Conservation (phyloP, 2,113 vertebrate species). For the Choloepus hoffmanni region DNA sequence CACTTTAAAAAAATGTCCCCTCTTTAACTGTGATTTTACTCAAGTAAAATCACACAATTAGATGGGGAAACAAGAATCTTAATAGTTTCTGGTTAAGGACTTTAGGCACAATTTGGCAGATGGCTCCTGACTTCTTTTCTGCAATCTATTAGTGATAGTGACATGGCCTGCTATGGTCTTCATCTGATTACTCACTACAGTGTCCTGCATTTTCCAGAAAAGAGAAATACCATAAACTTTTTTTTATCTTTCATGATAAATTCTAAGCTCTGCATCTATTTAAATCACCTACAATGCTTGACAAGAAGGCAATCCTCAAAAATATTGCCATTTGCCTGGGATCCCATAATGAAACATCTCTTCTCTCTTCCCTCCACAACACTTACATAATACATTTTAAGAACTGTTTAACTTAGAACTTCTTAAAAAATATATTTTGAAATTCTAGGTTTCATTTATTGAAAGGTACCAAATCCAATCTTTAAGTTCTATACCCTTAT, state of each 20-base stretch:
- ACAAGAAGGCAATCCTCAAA: constrained; percentile 45
- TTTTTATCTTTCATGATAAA: constrained; percentile 57
- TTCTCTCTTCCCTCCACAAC: constrained; percentile 55
- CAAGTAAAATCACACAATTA: neutral
- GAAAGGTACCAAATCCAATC: constrained; percentile 43
- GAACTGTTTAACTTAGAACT: constrained; percentile 73
- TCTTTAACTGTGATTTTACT: constrained; percentile 55
- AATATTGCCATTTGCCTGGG: constrained; percentile 40
- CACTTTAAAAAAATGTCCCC: constrained; percentile 22
- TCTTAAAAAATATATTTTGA: constrained; percentile 69
- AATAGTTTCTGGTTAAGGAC: constrained; percentile 60
- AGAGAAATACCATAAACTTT: neutral
- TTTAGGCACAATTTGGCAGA: constrained; percentile 66
- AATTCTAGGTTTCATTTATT: constrained; percentile 57
- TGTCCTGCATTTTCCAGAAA: constrained; percentile 45
- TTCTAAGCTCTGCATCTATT: constrained; percentile 57
- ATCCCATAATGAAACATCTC: constrained; percentile 43
- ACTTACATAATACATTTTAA: constrained; percentile 73
- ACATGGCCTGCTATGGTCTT: constrained; percentile 1
- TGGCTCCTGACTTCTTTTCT: constrained; percentile 10
- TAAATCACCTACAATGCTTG: constrained; percentile 34
- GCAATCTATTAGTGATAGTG: neutral
- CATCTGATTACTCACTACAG: neutral
- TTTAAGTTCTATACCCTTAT: constrained; percentile 39
- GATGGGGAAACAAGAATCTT: constrained; percentile 44